These are phyloP conservation scores for Ceyx melanurus DNA, from an alignment of 2,113 vertebrate species.

Conservation along the genomic window DNA sequence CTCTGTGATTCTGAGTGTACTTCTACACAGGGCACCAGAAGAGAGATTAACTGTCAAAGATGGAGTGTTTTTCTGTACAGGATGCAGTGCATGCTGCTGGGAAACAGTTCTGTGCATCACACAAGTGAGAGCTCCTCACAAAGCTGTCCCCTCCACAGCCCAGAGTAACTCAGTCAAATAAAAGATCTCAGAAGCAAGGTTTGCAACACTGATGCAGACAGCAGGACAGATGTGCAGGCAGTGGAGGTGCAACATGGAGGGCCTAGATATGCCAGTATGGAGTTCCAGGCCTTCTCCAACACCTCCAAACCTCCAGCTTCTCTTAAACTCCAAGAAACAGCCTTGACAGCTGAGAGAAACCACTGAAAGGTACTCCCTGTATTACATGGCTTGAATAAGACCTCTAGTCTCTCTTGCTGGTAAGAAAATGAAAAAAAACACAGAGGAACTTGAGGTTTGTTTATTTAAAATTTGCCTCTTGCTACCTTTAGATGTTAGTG, in stretches of 20 bases:
- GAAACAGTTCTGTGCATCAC: not conserved
- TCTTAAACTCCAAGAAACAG: not conserved
- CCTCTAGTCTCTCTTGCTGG: not conserved
- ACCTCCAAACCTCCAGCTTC: not conserved
- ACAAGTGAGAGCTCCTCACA: not conserved
- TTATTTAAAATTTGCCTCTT: constrained; percentile 34
- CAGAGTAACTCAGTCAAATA: not conserved
- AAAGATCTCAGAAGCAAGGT: not conserved
- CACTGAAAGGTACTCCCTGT: not conserved
- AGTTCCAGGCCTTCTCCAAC: not conserved
- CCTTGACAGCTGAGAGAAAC: not conserved
- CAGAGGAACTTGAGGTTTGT: constrained; percentile 25
- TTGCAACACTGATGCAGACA: not conserved
- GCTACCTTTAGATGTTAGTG: constrained; percentile 3
- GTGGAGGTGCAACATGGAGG: not conserved
- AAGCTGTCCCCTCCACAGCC: not conserved
- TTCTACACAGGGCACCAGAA: not conserved
- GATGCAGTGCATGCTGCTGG: not conserved
- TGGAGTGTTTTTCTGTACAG: not conserved
- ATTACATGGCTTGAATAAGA: not conserved
- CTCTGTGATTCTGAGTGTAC: not conserved
- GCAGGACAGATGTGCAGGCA: not conserved
- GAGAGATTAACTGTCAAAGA: not conserved
- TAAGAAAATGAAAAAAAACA: constrained; percentile 14
- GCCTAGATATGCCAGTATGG: not conserved